Evolutionary conservation across 2,888 invertebrate species (phyloP), one percentile per base, ranked within the genome.

Genomic region (Drosophila setosimentum): DNA sequence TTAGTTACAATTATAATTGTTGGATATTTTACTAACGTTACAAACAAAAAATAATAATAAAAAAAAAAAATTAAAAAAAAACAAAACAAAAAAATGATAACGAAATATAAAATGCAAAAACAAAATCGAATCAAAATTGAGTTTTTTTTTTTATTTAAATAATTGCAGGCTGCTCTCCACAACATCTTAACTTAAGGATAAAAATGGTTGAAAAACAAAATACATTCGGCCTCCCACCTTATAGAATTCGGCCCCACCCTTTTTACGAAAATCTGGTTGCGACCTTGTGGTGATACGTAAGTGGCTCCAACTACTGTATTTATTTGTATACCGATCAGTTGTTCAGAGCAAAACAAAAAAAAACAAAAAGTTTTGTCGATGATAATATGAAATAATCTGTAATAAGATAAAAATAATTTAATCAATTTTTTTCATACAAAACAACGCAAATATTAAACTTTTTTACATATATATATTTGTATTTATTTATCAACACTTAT

Each of bases 1-100:
- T 87, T 87, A 90, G 90, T 87, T 87, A 84, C 77, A 82, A 90
- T 87, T 84, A 82, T 82, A 90, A 82, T 88, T 87, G 90, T 87
- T 87, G 87, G 87, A 90, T 83, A 89, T 90, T 87, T 87, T 87
- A 87, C 90, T 87, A 87, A 87, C 90, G 89, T 89, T 87, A 84
- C 80, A 78, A 76, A 87, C 78, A 87, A 80, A 76, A 66, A 58
- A 70, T 75, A 63, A 62, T 67, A 68, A 35, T 64, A 54, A 58
- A 59, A 75, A 62, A 61, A 64, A 75, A 53, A 45, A n/a, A 21
- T 1, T 57, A 75, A 62, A 61, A 64, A 75, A 53, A 45, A n/a
- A 21, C 3, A 49, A 67, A 59, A 64, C 59, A 65, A 68, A 72
- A 70, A 69, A 77, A 66, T 57, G 58, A 74, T 69, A 74, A 82